Percentiles rank a stretch among this genome's conserved stretches.
Evolutionary conservation across 2,888 invertebrate genomes (phyloP).

Genomic region (Lasioglossum malachurum): DNA sequence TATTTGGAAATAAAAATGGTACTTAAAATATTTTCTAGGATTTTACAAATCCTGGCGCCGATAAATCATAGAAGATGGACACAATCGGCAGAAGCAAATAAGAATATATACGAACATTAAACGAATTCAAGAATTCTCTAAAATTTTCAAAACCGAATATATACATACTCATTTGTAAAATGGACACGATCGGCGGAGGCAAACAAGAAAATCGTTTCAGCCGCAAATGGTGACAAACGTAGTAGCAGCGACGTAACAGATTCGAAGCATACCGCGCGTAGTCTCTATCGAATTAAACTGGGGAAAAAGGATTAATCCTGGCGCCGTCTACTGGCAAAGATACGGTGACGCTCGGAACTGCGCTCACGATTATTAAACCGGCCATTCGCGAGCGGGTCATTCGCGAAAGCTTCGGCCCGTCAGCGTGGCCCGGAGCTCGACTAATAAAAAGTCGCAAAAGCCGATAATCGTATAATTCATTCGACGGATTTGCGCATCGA

Average conservation of each 20-base stretch:
- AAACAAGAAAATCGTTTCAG: neutral
- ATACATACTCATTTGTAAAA: neutral
- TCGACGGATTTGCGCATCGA: constrained; percentile 48
- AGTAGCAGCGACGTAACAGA: neutral
- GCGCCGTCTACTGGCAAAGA: constrained; percentile 19
- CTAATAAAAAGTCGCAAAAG: constrained; percentile 18
- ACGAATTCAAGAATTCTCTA: too few relatives aligned
- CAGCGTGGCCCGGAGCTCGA: constrained; percentile 2
- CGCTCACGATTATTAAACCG: constrained; percentile 38
- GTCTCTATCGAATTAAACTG: constrained; percentile 11
- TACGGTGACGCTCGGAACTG: constrained; percentile 18
- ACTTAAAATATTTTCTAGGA: too few relatives aligned
- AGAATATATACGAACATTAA: too few relatives aligned
- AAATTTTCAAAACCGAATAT: too few relatives aligned
- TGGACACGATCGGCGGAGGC: neutral
- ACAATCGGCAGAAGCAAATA: too few relatives aligned
- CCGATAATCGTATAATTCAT: constrained; percentile 69
- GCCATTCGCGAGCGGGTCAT: neutral
- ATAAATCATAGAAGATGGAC: too few relatives aligned
- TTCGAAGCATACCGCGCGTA: neutral
- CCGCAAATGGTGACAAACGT: neutral
- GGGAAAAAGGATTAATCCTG: constrained; percentile 23
- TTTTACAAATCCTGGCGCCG: too few relatives aligned
- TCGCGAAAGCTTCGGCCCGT: constrained; percentile 28
- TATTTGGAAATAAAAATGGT: too few relatives aligned